Conservation (phyloP, 1,140 invertebrate species). For the Pseudomyrmex dendroicus region DNA sequence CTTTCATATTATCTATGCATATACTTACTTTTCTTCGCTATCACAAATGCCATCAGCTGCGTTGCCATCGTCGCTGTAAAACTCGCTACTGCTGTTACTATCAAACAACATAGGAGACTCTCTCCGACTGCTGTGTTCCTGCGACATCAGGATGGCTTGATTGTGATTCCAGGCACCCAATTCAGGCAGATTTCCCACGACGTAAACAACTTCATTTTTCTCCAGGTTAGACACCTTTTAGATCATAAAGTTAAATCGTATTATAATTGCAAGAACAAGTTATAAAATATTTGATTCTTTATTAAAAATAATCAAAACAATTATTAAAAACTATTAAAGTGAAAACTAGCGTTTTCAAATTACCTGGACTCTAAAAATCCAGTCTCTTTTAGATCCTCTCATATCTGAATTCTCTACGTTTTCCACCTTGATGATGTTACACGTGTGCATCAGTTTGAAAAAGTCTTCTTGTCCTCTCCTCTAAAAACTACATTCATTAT, state of each 20-base stretch:
- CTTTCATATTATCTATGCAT: background rate
- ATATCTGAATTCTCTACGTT: constrained; percentile 70
- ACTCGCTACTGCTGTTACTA: constrained; percentile 76
- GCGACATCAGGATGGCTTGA: constrained; percentile 81
- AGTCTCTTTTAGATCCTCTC: constrained; percentile 82
- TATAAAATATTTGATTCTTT: background rate
- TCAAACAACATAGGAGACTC: constrained; percentile 78
- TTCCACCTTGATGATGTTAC: constrained; percentile 62
- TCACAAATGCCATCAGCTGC: constrained; percentile 71
- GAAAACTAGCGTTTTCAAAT: constrained; percentile 27
- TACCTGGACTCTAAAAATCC: constrained; percentile 84
- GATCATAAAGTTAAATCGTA: background rate
- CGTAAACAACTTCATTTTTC: constrained; percentile 83
- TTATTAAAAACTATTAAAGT: constrained; percentile 11
- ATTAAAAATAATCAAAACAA: background rate
- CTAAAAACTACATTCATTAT: constrained; percentile 76
- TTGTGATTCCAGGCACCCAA: constrained; percentile 84
- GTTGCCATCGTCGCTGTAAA: constrained; percentile 73
- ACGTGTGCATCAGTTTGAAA: constrained; percentile 52
- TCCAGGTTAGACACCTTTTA: constrained; percentile 79
- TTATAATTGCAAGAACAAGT: background rate
- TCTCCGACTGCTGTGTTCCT: constrained; percentile 74
- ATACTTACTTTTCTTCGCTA: constrained; percentile 76
- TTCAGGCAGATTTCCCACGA: constrained; percentile 83
- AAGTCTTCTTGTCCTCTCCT: constrained; percentile 62